Conservation (phyloP, 2,888 invertebrate genomes). For the Diogma glabrata region DNA sequence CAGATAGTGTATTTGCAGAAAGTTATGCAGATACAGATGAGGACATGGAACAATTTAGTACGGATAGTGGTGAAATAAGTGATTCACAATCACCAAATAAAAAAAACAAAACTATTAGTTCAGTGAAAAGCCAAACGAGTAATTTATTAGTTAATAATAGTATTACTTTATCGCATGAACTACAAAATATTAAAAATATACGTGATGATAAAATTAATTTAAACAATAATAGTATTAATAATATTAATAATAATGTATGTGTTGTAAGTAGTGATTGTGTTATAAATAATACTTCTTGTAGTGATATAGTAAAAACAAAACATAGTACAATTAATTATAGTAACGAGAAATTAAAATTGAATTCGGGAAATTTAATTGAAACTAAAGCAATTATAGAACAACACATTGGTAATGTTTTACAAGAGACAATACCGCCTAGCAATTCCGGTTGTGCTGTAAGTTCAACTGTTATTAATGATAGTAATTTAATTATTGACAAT, state of each 20-base stretch:
- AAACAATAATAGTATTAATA: constrained; percentile 19
- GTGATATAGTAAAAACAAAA: neutral
- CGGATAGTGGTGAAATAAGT: constrained; percentile 58
- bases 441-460: constrained; percentile 11
- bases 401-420: constrained; percentile 6
- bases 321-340: constrained; percentile 6
- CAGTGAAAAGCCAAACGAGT: constrained; percentile 26
- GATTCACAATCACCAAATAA: constrained; percentile 24
- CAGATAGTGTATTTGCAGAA: constrained; percentile 71
- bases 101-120: neutral
- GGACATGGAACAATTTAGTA: constrained; percentile 73
- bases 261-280: too few relatives aligned
- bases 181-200: neutral
- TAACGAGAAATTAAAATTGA: constrained; percentile 10
- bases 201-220: constrained; percentile 14
- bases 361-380: constrained; percentile 7
- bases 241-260: constrained; percentile 12
- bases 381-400: constrained; percentile 15
- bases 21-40: constrained; percentile 66
- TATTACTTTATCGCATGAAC: constrained; percentile 19
- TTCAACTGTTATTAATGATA: neutral
- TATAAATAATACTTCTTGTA: too few relatives aligned
- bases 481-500: neutral
- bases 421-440: constrained; percentile 6
- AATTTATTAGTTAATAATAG: constrained; percentile 25